Evolutionary conservation across 2,113 vertebrate species (phyloP).

Genomic region (Aix galericulata): DNA sequence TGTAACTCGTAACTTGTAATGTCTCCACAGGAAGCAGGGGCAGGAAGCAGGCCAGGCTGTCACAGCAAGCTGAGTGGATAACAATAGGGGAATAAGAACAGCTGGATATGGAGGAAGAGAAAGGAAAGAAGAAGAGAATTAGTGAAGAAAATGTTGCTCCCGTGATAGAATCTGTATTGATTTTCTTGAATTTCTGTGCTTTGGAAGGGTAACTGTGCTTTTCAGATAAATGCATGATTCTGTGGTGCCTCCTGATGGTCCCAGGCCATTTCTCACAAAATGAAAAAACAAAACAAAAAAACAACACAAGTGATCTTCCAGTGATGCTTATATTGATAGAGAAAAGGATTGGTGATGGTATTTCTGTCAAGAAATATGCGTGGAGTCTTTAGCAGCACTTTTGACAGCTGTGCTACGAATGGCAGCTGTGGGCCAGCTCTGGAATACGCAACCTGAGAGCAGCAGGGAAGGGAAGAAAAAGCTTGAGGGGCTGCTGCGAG

Average conservation of each 20-base stretch:
- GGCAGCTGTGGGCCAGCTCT: not conserved
- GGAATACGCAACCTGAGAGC: not conserved
- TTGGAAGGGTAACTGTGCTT: not conserved
- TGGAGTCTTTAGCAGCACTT: not conserved
- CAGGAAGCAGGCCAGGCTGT: not conserved
- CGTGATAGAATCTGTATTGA: not conserved
- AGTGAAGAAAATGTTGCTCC: not conserved
- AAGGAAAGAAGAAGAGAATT: not conserved
- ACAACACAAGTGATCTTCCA: not conserved
- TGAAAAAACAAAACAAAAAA: not conserved
- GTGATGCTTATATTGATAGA: not conserved
- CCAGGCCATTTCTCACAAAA: not conserved
- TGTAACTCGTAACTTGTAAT: not conserved
- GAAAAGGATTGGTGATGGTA: not conserved
- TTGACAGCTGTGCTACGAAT: not conserved
- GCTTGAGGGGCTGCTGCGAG: not conserved
- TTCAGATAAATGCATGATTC: not conserved
- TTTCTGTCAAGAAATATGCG: not conserved
- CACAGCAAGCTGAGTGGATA: not conserved
- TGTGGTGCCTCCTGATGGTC: not conserved
- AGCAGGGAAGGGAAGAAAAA: not conserved
- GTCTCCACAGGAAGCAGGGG: not conserved
- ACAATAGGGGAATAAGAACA: not conserved
- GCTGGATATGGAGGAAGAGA: not conserved
- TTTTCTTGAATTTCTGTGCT: not conserved